Evolutionary conservation across 2,888 invertebrate species (phyloP), one percentile per base, ranked within the genome.

Genomic region (Apodemia duryi): DNA sequence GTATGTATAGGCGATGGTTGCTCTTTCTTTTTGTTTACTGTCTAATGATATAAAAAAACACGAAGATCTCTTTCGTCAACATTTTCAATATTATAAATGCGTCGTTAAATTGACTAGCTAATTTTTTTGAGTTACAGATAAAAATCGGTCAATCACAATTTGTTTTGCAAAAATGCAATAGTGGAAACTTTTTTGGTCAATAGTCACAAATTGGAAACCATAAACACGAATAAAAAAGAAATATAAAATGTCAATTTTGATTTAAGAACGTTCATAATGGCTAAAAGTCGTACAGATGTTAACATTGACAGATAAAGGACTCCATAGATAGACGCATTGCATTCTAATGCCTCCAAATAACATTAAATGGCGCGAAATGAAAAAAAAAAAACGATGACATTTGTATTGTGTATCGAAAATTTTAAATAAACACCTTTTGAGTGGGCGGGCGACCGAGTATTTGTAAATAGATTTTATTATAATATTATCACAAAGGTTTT

Each of bases 401-500:
- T 83, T 75, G 80, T 77, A 83, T 86, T 87, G 86, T 88, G 83
- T 75, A 77, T 76, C 80, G 80, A 85, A 86, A 85, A 83, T 89
- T 88, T 86, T 84, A 88, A 91, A 91, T 91, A 91, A 91, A 91
- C 91, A 91, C 88, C 88, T 90, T 91, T 90, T 81, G 90, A 91
- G 91, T 91, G 88, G 91, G 91, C 91, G 91, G 88, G 85, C 83
- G 84, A 79, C 77, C 75, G 83, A 84, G 82, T 90, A 86, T 91
- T 91, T 91, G 88, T 86, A 91, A 91, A 91, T 90, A 91, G 82
- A 82, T 85, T 89, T 88, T 88, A 88, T 87, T 86, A 67, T 66
- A 68, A 81, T 78, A 76, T 78, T 66, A 73, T 73, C 72, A 85
- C 85, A 86, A 87, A 81, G 78, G 79, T 82, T 84, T 81, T 80